Conservation (phyloP, 2,113 vertebrate species). For the Gavialis gangeticus region DNA sequence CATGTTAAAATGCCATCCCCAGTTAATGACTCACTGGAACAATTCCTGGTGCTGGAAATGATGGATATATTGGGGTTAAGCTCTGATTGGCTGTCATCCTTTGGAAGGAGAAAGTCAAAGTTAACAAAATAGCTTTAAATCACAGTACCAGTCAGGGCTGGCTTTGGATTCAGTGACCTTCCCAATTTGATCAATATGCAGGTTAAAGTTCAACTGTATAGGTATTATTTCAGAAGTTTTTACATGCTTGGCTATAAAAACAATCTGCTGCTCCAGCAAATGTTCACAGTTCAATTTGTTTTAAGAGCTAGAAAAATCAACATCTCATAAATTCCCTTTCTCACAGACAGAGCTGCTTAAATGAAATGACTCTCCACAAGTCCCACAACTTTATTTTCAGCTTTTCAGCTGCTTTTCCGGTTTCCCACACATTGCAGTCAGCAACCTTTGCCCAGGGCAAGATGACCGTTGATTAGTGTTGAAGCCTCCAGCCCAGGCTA, state of each 20-base stretch:
- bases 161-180: slow-evolving; percentile 33
- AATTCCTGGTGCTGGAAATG: not conserved
- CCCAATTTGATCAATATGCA: slow-evolving; percentile 2
- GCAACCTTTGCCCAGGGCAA: slow-evolving; percentile 62
- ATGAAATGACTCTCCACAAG: not conserved
- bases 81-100: not conserved
- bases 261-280: not conserved
- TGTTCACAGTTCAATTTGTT: slow-evolving; percentile 66
- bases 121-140: slow-evolving; percentile 24
- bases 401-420: slow-evolving; percentile 56
- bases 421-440: slow-evolving; percentile 64
- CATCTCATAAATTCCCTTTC: slow-evolving; percentile 50
- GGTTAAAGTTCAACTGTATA: not conserved
- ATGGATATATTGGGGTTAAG: not conserved
- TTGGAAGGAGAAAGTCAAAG: slow-evolving; percentile 47
- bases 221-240: slow-evolving; percentile 19
- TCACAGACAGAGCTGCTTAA: slow-evolving; percentile 29
- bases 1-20: not conserved
- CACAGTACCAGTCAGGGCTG: not conserved
- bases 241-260: slow-evolving; percentile 28
- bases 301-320: slow-evolving; percentile 35
- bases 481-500: not conserved
- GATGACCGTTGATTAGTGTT: slow-evolving; percentile 49
- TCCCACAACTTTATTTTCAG: slow-evolving; percentile 37
- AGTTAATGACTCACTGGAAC: not conserved